Evolutionary conservation across 2,797 vertebrate genomes (phyloP).

Genomic region (Falco concolor): DNA sequence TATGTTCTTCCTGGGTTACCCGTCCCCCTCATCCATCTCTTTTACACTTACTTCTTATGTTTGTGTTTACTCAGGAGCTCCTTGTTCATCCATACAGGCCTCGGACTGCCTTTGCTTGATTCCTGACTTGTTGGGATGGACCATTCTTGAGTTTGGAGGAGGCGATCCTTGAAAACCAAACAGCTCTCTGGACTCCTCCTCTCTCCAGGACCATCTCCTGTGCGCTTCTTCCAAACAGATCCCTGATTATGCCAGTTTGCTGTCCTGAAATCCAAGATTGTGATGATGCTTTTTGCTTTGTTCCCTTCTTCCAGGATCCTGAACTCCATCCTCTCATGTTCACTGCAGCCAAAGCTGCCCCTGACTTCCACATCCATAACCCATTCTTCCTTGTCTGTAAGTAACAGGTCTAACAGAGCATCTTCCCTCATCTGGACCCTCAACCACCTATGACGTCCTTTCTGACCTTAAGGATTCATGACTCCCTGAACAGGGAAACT

Average conservation of each 20-base stretch:
- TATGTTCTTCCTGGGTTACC: neutral
- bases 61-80: neutral
- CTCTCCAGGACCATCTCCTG: neutral
- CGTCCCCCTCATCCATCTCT: neutral
- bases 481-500: neutral
- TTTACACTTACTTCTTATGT: neutral
- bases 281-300: neutral
- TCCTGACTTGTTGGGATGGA: neutral
- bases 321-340: neutral
- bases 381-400: neutral
- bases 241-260: neutral
- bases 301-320: neutral
- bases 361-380: neutral
- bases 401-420: neutral
- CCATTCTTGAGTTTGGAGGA: neutral
- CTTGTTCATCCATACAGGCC: neutral
- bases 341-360: neutral
- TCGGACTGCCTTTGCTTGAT: neutral
- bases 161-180: neutral
- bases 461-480: neutral
- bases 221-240: neutral
- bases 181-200: neutral
- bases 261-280: neutral
- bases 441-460: neutral
- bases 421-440: neutral